Evolutionary conservation across 2,113 vertebrate species (phyloP).

Genomic region (Alethe castanea): DNA sequence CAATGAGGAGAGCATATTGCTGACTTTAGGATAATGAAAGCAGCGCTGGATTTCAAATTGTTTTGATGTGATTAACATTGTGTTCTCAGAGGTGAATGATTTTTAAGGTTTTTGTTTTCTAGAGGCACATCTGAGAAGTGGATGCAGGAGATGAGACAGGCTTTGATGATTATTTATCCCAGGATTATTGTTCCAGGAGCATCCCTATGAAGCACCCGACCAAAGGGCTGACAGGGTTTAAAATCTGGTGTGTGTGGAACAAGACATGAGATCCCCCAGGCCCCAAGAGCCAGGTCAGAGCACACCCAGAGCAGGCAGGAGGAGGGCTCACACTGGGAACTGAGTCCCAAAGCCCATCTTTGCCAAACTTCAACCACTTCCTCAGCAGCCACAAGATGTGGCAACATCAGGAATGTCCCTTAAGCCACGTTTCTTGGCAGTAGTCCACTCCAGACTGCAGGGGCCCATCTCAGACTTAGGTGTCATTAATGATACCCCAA

Average conservation of each 20-base stretch:
- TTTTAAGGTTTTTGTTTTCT: conserved; percentile 13
- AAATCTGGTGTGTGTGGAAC: background rate
- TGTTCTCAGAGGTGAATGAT: conserved; percentile 30
- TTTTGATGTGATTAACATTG: conserved; percentile 41
- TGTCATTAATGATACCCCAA: background rate
- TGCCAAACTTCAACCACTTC: background rate
- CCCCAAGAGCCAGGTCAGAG: background rate
- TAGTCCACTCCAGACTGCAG: background rate
- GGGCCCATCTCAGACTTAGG: background rate
- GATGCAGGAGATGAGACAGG: background rate
- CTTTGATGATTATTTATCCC: background rate
- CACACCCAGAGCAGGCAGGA: background rate
- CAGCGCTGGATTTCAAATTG: background rate
- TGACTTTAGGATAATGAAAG: conserved; percentile 58
- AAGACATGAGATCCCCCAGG: background rate
- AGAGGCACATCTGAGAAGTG: background rate
- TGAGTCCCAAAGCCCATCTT: background rate
- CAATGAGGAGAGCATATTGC: conserved; percentile 38
- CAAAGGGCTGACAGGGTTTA: background rate
- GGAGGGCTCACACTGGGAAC: rapidly evolving
- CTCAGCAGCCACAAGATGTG: rapidly evolving
- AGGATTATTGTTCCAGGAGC: background rate
- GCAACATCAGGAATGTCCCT: background rate
- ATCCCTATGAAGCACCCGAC: background rate
- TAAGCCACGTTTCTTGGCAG: background rate